Base-by-base conservation (phyloP, 2,888 invertebrate genomes). In the Callosobruchus maculatus region DNA sequence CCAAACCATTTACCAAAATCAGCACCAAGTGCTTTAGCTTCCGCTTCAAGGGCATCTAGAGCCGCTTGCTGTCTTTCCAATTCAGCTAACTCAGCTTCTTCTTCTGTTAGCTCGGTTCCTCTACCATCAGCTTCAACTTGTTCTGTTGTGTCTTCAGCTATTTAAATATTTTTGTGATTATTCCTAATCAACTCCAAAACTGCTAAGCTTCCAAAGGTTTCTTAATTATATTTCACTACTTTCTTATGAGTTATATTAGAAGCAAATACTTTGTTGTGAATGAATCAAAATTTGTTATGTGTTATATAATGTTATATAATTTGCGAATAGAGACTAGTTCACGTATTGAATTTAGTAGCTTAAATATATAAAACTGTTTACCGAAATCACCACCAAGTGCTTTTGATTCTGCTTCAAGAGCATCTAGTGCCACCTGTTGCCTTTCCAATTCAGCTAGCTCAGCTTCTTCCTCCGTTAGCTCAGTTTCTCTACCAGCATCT, bases 61-160 rank as follows among this genome's bases (percentile, higher is more conserved):
- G 92, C 92, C 5, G 85, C 89, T 85, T 92, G 91, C 26, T 89
- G 77, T 88, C 80, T 89, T 22, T 75, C 75, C 74, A 78, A 78
- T 78, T 92, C 92, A 0, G 91, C 91, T 80, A 92, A 85, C 85
- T 92, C 92, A 70, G 90, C 91, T 75, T 92, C 92, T 89, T 90
- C 83, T 49, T 75, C 82, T 13, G 84, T 83, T 22, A 83, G 76
- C 78, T 85, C 85, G 0, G 82, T 82, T 30, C 92, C 87, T 83
- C 88, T 90, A 85, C 88, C 71, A n/a, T 75, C 77, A n/a, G 72
- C 31, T 88, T 79, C 72, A 18, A 90, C 91, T 82, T 89, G 90
- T 86, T 91, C 13, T 13, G 49, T 7, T 18, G 49, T 49, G 13
- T 13, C 13, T 18, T 49, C 5, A 7, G 18, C 49, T 49, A 18